phyloP scores from a whole-genome alignment of 2,888 invertebrate genomes.

The Agriotes lineatus region DNA sequence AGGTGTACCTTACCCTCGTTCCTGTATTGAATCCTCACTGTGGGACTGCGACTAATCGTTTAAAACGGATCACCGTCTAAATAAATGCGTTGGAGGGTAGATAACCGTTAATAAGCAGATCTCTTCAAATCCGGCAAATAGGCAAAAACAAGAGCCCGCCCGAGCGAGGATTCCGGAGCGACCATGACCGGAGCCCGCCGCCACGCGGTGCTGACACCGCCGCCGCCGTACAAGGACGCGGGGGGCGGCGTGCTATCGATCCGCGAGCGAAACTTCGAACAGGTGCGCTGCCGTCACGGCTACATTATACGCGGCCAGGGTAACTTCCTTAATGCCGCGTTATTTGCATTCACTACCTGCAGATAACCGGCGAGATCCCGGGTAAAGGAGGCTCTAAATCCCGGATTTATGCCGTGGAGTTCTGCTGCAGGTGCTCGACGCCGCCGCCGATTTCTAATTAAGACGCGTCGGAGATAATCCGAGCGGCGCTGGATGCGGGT shows the following conservation, averaged over 20 bases:
- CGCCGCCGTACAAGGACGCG: conserved; percentile 24
- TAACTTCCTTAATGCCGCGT: conserved; percentile 12
- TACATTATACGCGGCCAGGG: conserved; percentile 19
- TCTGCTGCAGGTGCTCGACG: not conserved
- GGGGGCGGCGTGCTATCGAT: conserved; percentile 20
- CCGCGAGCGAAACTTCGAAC: conserved; percentile 20
- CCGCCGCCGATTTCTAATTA: no score
- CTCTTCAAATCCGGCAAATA: not conserved
- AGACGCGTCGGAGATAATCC: no score
- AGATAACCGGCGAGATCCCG: not conserved
- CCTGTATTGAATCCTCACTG: no score
- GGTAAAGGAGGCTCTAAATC: not conserved
- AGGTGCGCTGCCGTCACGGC: conserved; percentile 25
- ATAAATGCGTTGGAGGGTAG: no score
- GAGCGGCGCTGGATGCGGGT: no score
- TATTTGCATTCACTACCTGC: conserved; percentile 22
- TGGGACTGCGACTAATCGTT: no score
- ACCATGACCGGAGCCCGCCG: conserved; percentile 18
- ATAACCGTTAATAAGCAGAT: not conserved
- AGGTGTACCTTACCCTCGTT: no score
- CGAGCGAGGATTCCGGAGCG: conserved; percentile 3
- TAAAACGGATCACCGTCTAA: no score
- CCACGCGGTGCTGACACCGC: conserved; percentile 20
- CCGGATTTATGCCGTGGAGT: not conserved
- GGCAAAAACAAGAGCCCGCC: not conserved